Evolutionary conservation across 2,797 vertebrate genomes (phyloP).

Genomic region (Neosilurus hyrtlii): DNA sequence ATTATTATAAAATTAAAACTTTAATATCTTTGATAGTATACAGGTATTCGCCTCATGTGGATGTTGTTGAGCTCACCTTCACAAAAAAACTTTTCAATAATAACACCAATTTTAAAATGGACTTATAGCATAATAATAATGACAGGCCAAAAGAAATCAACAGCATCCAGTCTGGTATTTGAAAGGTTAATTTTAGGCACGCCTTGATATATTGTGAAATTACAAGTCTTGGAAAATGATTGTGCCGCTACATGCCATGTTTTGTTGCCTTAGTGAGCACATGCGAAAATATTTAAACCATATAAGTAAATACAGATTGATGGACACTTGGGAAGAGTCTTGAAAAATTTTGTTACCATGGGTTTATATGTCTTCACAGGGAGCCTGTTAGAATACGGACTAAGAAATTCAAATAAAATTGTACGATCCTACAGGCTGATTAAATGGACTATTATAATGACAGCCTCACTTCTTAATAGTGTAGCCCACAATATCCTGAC

Average conservation of each 20-base stretch:
- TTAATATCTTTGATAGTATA: no score
- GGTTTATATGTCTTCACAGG: constrained; percentile 4
- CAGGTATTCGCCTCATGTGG: no score
- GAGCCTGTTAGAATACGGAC: constrained; percentile 18
- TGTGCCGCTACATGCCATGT: background rate
- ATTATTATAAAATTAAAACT: no score
- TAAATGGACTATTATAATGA: constrained; percentile 1
- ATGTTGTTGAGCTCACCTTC: no score
- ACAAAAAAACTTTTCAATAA: background rate
- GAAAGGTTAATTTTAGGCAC: background rate
- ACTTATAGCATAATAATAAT: background rate
- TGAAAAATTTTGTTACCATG: constrained; percentile 8
- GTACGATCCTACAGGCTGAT: background rate
- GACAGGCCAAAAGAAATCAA: background rate
- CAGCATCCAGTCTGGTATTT: background rate
- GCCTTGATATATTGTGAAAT: constrained; percentile 6
- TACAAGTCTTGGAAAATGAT: background rate
- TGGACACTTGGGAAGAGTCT: constrained; percentile 5
- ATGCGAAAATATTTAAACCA: constrained; percentile 3
- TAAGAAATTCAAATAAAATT: constrained; percentile 11
- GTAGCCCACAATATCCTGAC: constrained; percentile 11
- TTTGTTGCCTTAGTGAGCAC: background rate
- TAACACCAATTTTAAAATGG: background rate
- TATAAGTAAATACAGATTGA: constrained; percentile 1
- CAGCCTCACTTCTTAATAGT: background rate